Conservation (phyloP, 2,888 invertebrate genomes). For the Serrognathus titanus region DNA sequence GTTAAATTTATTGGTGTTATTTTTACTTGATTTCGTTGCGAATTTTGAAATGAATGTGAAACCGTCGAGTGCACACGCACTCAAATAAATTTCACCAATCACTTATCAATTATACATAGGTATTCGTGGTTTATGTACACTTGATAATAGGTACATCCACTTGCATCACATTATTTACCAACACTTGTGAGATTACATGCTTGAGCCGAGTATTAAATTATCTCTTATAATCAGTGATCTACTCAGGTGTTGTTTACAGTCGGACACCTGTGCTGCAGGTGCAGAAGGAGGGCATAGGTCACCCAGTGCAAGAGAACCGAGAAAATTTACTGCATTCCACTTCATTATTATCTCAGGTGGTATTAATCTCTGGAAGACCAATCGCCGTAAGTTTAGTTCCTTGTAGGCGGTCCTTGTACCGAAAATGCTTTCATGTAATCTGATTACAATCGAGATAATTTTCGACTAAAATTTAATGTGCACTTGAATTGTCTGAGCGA, state of each 20-base stretch:
- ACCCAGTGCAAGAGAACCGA: constrained; percentile 27
- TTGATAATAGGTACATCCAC: neutral
- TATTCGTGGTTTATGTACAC: too few species aligned
- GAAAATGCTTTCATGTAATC: neutral
- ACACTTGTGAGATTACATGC: constrained; percentile 18
- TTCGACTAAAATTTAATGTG: too few species aligned
- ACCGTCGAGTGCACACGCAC: too few species aligned
- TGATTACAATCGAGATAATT: neutral
- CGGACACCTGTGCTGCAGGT: constrained; percentile 40
- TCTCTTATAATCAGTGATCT: constrained; percentile 22
- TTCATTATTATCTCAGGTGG: constrained; percentile 13
- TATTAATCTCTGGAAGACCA: constrained; percentile 7
- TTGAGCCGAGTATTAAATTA: constrained; percentile 16
- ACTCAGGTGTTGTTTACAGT: constrained; percentile 32
- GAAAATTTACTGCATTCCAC: constrained; percentile 19
- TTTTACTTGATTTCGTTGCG: too few species aligned
- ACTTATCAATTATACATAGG: too few species aligned
- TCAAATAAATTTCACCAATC: too few species aligned
- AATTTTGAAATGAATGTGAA: too few species aligned
- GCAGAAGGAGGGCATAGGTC: constrained; percentile 38
- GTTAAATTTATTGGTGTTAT: too few species aligned
- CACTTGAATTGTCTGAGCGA: too few species aligned
- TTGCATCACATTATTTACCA: constrained; percentile 19
- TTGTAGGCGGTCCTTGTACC: neutral
- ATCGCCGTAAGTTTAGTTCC: neutral